Base-by-base conservation (phyloP, 2,113 vertebrate genomes). In the Tylochromis polylepis region DNA sequence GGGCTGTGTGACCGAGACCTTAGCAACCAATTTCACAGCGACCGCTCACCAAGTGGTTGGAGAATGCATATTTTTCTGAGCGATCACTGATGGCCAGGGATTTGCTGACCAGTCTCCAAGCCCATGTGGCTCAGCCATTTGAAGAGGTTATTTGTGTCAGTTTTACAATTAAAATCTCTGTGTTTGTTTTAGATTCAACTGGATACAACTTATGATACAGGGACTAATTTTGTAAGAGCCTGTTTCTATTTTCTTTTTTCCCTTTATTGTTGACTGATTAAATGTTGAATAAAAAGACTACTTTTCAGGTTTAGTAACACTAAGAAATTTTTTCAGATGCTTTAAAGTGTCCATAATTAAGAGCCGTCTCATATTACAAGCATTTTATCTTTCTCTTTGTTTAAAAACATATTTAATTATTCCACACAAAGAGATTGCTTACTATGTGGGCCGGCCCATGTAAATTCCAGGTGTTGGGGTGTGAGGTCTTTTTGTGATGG, bases 371-470 rank as follows among this genome's bases (percentile, higher is more conserved):
- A 51, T 75, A 10, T 56, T 15, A 56, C 20, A 58, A 80, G 36
- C 55, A 79, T 16, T 41, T 51, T 41, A 41, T 27, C 34, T 29
- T 57, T 57, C n/a, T 29, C 38, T n/a, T 27, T 75, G 43, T 75
- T 77, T 51, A 20, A 51, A 49, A 77, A 29, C 6, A 1, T 3
- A 31, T 65, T n/a, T 31, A 36, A 75, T 38, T 5, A 36, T 20
- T 65, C 34, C 10, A 85, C 31, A 78, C 51, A 77, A 41, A 56
- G 80, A 46, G 51, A 41, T 57, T 41, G 95, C 97, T 97, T 95
- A 99, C 98, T 99, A 99, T 83, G 98, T 99, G 43, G 98, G 98
- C 89, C 97, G 96, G 41, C 98, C 98, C 98, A 99, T 99, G 67
- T 99, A 99, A 93, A 99, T 99, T 88, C 98, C 98, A 92, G 98